These are phyloP conservation scores for Microtus pennsylvanicus DNA, from an alignment of 2,113 vertebrate genomes.

Conservation along the genomic window DNA sequence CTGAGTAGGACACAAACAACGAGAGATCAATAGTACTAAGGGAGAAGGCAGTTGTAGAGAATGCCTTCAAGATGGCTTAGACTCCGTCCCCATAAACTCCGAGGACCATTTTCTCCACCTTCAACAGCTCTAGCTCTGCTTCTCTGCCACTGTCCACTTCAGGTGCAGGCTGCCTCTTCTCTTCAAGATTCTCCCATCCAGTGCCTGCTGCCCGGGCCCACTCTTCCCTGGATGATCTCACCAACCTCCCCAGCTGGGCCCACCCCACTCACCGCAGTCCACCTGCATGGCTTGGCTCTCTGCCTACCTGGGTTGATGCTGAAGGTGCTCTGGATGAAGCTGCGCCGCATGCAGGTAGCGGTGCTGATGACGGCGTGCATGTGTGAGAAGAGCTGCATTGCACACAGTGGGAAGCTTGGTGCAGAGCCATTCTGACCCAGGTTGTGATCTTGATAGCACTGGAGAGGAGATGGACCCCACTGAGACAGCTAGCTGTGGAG, in stretches of 20 bases:
- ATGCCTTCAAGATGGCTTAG: neutral
- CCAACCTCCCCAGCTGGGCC: too few relatives aligned
- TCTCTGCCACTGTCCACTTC: neutral
- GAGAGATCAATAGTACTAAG: neutral
- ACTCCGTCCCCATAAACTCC: neutral
- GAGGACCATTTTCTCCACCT: neutral
- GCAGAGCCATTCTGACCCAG: slow-evolving; percentile 81
- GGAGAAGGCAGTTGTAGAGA: neutral
- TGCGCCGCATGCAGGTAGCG: slow-evolving; percentile 95
- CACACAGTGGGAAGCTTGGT: slow-evolving; percentile 92
- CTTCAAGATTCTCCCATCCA: neutral
- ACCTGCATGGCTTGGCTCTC: accelerated
- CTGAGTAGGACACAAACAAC: slow-evolving; percentile 80
- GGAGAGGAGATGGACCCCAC: neutral
- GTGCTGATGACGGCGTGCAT: slow-evolving; percentile 95
- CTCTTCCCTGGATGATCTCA: neutral
- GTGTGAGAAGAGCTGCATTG: slow-evolving; percentile 96
- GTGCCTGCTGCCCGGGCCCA: neutral
- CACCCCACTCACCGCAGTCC: neutral
- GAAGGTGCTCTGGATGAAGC: slow-evolving; percentile 90
- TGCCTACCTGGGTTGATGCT: slow-evolving; percentile 93
- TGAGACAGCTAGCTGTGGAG: slow-evolving; percentile 7
- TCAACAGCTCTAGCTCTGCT: neutral
- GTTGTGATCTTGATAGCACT: slow-evolving; percentile 94
- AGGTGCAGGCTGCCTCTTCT: neutral